Base-by-base conservation (phyloP, 2,113 vertebrate species). In the Oncorhynchus nerka region DNA sequence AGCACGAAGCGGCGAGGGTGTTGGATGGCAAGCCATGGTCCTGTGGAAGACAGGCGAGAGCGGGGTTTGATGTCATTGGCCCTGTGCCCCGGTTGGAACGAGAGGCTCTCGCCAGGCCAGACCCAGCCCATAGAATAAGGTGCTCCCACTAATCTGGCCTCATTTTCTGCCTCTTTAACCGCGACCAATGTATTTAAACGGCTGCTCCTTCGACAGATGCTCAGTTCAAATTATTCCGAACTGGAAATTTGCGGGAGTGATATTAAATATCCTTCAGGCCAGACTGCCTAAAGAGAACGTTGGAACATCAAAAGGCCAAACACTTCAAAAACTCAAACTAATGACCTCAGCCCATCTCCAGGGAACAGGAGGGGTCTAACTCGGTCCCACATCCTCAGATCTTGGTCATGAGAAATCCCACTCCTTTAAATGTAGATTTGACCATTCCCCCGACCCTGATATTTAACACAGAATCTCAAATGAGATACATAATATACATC, bases 111-210 rank as follows among this genome's bases (percentile, higher is more conserved):
- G 77, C 83, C 86, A 39, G 75, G 76, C 79, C 81, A 82, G 76
- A 74, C 75, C 59, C 73, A 79, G 79, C 75, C 85, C 77, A 82
- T 83, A 88, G 83, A 88, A 81, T 90, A 91, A 92, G 92, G 93
- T 93, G 89, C 90, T 89, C 87, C 78, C 85, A 86, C 89, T 94
- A 94, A 94, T 93, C 93, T 90, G 84, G 80, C 90, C 91, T 94
- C 90, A 94, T 94, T 94, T 94, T 94, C 93, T 92, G 94, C 90
- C 92, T 93, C 85, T 92, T 94, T 93, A 93, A 93, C 92, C 87
- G 86, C 90, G 92, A 94, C 94, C 91, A 91, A 92, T 91, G 91
- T 93, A 93, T 94, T 94, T 94, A 93, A 93, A 93, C 89, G 90
- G 87, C 89, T 87, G 91, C 91, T 92, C 92, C 91, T 93, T 93